Percentiles rank a stretch among this genome's conserved stretches.
Evolutionary conservation across 2,113 vertebrate species (phyloP).

Genomic region (Patagioenas fasciata): DNA sequence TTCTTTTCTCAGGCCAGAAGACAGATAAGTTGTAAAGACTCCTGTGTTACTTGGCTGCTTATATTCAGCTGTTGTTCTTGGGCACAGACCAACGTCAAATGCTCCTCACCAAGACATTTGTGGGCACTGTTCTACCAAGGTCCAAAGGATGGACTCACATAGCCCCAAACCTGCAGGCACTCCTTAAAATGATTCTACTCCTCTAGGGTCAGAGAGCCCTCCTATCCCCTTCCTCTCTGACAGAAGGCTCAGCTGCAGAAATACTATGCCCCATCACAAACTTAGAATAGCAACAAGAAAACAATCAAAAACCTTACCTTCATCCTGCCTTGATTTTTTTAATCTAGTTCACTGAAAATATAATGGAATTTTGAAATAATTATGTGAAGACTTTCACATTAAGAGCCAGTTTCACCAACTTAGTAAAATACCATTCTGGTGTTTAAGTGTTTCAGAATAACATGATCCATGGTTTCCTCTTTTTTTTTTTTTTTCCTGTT

Average conservation of each 20-base stretch:
- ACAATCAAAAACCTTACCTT: background rate
- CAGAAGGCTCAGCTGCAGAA: background rate
- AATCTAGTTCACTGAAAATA: background rate
- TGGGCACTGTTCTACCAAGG: background rate
- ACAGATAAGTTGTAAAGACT: background rate
- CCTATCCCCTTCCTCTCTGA: background rate
- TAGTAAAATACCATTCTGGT: background rate
- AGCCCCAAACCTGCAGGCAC: background rate
- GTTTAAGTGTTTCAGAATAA: background rate
- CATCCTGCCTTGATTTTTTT: background rate
- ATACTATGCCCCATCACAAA: background rate
- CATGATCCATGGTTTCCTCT: background rate
- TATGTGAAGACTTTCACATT: background rate
- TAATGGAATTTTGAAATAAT: background rate
- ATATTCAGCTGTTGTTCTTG: background rate
- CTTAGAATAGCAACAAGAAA: background rate
- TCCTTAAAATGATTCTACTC: background rate
- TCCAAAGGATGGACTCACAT: background rate
- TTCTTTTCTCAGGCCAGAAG: background rate
- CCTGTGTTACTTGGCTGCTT: background rate
- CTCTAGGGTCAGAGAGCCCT: background rate
- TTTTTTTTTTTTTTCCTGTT: too few relatives aligned
- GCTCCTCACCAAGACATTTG: background rate
- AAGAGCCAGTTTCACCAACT: background rate
- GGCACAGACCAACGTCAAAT: background rate